These are phyloP conservation scores for Notodonta dromedarius DNA, from an alignment of 2,888 invertebrate species.

Conservation along the genomic window DNA sequence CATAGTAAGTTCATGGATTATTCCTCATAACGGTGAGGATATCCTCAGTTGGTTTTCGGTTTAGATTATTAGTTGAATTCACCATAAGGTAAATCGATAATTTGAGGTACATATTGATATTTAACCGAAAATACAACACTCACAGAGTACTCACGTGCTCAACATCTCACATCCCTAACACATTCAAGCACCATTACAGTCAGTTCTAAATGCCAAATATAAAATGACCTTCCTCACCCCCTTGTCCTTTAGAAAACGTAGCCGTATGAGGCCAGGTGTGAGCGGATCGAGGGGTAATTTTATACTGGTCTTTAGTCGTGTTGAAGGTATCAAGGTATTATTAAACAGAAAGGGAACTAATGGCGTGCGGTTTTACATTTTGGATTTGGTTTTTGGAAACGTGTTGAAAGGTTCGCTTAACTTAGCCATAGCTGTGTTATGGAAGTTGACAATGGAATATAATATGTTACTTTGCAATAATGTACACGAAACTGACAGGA, in stretches of 20 bases:
- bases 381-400: neutral
- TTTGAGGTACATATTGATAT: neutral
- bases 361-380: constrained; percentile 20
- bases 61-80: too few relatives aligned
- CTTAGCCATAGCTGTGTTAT: neutral
- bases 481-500: too few relatives aligned
- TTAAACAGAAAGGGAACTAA: constrained; percentile 23
- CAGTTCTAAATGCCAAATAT: neutral
- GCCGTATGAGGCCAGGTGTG: constrained; percentile 9
- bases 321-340: constrained; percentile 19
- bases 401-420: neutral
- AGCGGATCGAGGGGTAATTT: constrained; percentile 23
- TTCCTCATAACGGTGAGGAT: too few relatives aligned
- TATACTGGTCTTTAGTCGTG: constrained; percentile 11
- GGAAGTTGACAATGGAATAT: too few relatives aligned
- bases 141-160: neutral
- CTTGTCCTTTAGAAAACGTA: constrained; percentile 18
- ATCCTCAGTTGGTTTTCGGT: too few relatives aligned
- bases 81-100: neutral
- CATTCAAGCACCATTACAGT: neutral
- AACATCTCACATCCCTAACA: neutral
- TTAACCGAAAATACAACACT: neutral
- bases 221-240: constrained; percentile 17
- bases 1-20: too few relatives aligned
- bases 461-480: too few relatives aligned